Conservation (phyloP, 1,140 invertebrate species). For the Drosophila sechellia region DNA sequence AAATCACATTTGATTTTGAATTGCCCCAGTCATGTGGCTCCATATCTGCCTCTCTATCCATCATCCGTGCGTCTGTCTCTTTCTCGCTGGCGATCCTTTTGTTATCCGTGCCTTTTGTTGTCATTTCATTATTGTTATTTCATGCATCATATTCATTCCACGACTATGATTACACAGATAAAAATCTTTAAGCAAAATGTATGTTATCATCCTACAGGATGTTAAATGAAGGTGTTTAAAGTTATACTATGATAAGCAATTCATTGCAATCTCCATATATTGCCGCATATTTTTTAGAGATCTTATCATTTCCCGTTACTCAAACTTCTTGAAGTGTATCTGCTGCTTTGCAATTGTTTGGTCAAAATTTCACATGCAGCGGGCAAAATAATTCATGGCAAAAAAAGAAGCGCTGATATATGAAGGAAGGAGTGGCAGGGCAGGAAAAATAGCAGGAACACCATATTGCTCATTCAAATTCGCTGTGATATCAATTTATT, state of each 20-base stretch:
- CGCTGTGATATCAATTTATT: constrained; percentile 75
- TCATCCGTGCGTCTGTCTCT: neutral
- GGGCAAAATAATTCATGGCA: constrained; percentile 72
- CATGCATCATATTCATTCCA: constrained; percentile 76
- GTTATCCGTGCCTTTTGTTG: constrained; percentile 79
- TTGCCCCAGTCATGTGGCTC: constrained; percentile 5
- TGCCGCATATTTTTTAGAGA: no score
- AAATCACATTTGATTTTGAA: constrained; percentile 78
- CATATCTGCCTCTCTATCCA: neutral
- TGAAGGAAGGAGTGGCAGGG: constrained; percentile 14
- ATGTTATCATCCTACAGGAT: neutral
- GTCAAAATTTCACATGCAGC: constrained; percentile 70
- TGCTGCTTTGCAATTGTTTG: constrained; percentile 66
- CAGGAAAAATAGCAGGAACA: constrained; percentile 15
- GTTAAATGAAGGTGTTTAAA: no score
- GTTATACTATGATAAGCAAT: no score
- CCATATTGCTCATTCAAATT: constrained; percentile 68
- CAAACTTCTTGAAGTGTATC: neutral
- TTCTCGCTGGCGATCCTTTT: constrained; percentile 58
- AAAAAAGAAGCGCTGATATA: constrained; percentile 58
- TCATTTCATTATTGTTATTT: constrained; percentile 83
- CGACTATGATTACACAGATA: constrained; percentile 5
- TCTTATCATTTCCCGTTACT: neutral
- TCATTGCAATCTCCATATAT: no score
- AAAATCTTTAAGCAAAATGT: neutral